Conservation (phyloP, 92 coral and sea anemone genomes). For the Zoanthus sociatus region DNA sequence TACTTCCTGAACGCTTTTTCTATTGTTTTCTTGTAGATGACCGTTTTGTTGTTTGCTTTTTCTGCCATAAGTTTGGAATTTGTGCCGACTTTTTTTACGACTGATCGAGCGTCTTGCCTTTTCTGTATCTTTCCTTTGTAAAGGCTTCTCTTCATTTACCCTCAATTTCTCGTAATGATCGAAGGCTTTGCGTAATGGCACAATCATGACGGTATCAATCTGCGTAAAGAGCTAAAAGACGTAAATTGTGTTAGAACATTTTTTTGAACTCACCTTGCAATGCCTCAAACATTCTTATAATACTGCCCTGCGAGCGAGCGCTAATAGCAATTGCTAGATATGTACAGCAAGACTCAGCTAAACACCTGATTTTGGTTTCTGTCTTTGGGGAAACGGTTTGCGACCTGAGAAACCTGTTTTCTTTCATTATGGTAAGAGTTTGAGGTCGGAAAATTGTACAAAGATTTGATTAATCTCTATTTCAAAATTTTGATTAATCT, state of each 20-base stretch:
- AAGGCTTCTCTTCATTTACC: not conserved
- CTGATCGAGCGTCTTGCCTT: not conserved
- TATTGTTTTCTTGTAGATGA: not conserved
- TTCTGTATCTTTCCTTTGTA: not conserved
- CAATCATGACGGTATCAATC: constrained; percentile 62
- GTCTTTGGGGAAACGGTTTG: no score
- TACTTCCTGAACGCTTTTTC: not conserved
- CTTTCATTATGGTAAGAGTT: no score
- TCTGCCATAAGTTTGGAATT: no score
- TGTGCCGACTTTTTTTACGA: not conserved
- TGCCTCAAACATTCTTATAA: not conserved
- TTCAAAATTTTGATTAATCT: no score
- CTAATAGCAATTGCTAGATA: no score
- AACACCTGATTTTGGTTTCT: no score
- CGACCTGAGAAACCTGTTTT: no score
- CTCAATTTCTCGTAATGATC: constrained; percentile 77
- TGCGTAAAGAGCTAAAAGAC: constrained; percentile 74
- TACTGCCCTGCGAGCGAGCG: no score
- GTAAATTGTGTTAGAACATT: not conserved
- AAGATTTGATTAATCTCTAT: no score
- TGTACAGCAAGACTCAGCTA: no score
- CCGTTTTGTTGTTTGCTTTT: not conserved
- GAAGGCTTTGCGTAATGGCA: constrained; percentile 71
- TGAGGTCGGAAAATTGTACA: no score
- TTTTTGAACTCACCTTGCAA: no score